Conservation (phyloP, 2,113 vertebrate genomes). For the Eudyptes chrysolophus region DNA sequence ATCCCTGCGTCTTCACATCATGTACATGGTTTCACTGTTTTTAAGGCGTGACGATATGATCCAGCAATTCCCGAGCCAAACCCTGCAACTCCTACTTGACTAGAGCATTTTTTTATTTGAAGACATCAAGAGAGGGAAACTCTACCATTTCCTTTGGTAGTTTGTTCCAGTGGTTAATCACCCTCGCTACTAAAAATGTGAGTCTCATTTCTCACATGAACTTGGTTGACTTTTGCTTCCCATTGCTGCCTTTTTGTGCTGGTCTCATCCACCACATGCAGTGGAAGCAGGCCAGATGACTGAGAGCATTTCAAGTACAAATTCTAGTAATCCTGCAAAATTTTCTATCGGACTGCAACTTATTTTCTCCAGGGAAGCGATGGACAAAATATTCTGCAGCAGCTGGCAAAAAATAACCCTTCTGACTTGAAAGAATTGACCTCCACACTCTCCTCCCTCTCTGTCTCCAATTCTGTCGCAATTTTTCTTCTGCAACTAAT, state of each 20-base stretch:
- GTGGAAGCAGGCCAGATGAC: background rate
- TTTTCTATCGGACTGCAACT: background rate
- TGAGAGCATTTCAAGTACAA: background rate
- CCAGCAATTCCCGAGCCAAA: background rate
- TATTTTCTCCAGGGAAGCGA: background rate
- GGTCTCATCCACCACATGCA: background rate
- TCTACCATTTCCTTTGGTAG: background rate
- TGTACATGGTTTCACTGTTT: fast-evolving
- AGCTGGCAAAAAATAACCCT: background rate
- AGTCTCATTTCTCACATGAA: background rate
- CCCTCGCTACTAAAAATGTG: background rate
- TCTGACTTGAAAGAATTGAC: background rate
- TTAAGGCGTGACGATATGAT: background rate
- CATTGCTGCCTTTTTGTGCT: background rate
- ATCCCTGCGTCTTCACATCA: background rate
- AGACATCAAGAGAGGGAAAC: background rate
- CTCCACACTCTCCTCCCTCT: background rate
- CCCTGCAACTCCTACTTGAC: background rate
- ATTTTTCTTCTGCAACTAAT: background rate
- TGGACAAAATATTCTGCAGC: background rate
- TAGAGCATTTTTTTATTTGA: background rate
- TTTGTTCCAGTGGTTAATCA: background rate
- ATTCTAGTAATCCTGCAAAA: background rate
- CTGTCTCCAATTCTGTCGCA: background rate
- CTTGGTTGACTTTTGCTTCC: background rate